Evolutionary conservation across 2,888 invertebrate genomes (phyloP), one percentile per base, ranked within the genome.

Genomic region (Choristoneura rosaceana): DNA sequence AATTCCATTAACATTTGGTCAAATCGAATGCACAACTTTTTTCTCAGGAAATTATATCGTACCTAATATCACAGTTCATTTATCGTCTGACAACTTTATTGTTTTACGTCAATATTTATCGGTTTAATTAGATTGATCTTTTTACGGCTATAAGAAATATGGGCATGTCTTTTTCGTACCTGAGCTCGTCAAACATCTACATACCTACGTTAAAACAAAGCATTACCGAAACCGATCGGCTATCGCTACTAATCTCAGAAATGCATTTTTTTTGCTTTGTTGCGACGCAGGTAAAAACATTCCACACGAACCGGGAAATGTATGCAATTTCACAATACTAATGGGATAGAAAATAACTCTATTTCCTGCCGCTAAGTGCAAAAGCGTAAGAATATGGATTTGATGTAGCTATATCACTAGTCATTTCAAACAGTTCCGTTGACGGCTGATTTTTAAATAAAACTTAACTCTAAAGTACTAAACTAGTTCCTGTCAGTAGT

Each of bases 321-420:
- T 70, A 38, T 71, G 65, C 66, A 50, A 70, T 65, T 65, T 65
- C 50, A 66, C 60, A 52, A 60, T 66, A 52, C 14, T 60, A 66
- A 65, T 71, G 60, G 70, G 65, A 71, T 66, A 52, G 50, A 70
- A 70, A 70, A 70, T 66, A 71, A 71, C 25, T 70, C 15, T 70
- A 61, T 66, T 66, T 65, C 60, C 65, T n/a, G 65, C 50, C 33
- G 15, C 65, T 52, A 70, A 52, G 17, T 52, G 52, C n/a, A 47
- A 70, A 61, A 66, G 43, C 33, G 64, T n/a, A n/a, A n/a, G 58
- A 43, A 52, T 63, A 45, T 34, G 38, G 15, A 43, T 41, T 62
- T 45, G 33, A 34, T 43, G 7, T 15, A 25, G 25, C 25, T 25
- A 14, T 43, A 43, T 45, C 45, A 69, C 52, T 52, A 5, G 4